These are phyloP conservation scores for Pyralis farinalis DNA, from an alignment of 2,888 invertebrate species.

Conservation along the genomic window DNA sequence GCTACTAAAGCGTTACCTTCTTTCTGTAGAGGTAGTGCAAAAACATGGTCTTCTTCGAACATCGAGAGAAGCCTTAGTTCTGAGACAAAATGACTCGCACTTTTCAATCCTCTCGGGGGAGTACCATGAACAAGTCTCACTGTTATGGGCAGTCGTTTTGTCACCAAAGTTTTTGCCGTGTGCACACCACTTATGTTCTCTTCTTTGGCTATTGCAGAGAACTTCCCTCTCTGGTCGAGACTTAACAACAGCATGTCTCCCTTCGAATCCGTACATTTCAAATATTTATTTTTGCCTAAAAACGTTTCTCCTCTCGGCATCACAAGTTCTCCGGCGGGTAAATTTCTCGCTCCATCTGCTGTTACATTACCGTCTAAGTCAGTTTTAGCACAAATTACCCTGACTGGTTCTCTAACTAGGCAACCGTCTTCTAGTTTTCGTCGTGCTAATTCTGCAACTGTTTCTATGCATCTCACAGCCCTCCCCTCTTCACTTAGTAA, in stretches of 20 bases:
- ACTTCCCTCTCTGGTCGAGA: slow-evolving; percentile 93
- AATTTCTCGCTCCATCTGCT: slow-evolving; percentile 86
- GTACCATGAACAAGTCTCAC: slow-evolving; percentile 95
- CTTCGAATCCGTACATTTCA: slow-evolving; percentile 92
- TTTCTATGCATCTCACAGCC: slow-evolving; percentile 94
- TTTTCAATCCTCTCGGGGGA: slow-evolving; percentile 91
- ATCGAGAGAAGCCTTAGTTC: slow-evolving; percentile 91
- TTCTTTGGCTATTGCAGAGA: slow-evolving; percentile 95
- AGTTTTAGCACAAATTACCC: slow-evolving; percentile 84
- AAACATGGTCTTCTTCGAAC: slow-evolving; percentile 92
- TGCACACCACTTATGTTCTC: slow-evolving; percentile 98
- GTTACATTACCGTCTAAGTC: slow-evolving; percentile 83
- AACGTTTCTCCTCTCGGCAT: slow-evolving; percentile 88
- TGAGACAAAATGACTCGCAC: slow-evolving; percentile 90
- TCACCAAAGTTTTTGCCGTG: slow-evolving; percentile 92
- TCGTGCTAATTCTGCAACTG: slow-evolving; percentile 90
- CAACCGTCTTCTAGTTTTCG: slow-evolving; percentile 88
- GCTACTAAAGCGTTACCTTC: slow-evolving; percentile 89
- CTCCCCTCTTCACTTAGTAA: slow-evolving; percentile 96
- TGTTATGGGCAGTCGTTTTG: slow-evolving; percentile 94
- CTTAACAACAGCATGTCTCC: slow-evolving; percentile 92
- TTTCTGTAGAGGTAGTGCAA: slow-evolving; percentile 91
- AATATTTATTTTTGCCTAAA: slow-evolving; percentile 87
- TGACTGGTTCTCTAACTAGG: slow-evolving; percentile 89
- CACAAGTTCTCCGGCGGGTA: slow-evolving; percentile 92